Base-by-base conservation (phyloP, 1,140 invertebrate genomes). In the Radopholus similis region DNA sequence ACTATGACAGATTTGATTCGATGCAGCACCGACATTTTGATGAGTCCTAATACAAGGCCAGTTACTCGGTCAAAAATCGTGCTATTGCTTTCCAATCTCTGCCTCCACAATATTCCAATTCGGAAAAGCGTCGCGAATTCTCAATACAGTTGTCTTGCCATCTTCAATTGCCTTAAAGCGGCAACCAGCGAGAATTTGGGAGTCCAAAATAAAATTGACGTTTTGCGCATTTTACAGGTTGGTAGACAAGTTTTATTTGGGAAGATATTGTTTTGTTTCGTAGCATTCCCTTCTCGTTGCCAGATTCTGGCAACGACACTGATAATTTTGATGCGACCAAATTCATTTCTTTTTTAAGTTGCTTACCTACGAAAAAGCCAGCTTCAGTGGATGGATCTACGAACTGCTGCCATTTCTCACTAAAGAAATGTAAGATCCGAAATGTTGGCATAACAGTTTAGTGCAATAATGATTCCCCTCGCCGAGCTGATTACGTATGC, bases 331-430 rank as follows among this genome's bases (percentile, higher is more conserved):
- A 56, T 42, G 21, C 40, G 15, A 56, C 28, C 15, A 38, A 62
- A 15, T 64, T 0, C 11, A 0, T 62, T 23, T 70, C 18, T 18
- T 68, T 3, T 76, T 71, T 60, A 35, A 71, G 66, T 28, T 71
- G 30, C 68, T 71, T n/a, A 71, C 70, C 26, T 71, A 71, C 38
- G 70, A 71, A 32, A 15, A 18, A 4, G 34, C 15, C 40, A 75
- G n/a, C 30, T 70, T 71, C 30, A 72, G 70, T 28, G 70, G 38
- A 34, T 71, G 70, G 70, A 73, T 38, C 18, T 35, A 66, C 57
- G 70, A 76, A 11, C 26, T 71, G 32, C 35, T 76, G 35, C 35
- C 18, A 13, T 71, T 75, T 71, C 49, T 71, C 37, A 71, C 28
- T 9, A 13, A 11, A 18, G 0, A 71, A 76, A 76, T 71, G 68